Base-by-base conservation (phyloP, 2,113 vertebrate genomes). In the Amblyopsis rosae region DNA sequence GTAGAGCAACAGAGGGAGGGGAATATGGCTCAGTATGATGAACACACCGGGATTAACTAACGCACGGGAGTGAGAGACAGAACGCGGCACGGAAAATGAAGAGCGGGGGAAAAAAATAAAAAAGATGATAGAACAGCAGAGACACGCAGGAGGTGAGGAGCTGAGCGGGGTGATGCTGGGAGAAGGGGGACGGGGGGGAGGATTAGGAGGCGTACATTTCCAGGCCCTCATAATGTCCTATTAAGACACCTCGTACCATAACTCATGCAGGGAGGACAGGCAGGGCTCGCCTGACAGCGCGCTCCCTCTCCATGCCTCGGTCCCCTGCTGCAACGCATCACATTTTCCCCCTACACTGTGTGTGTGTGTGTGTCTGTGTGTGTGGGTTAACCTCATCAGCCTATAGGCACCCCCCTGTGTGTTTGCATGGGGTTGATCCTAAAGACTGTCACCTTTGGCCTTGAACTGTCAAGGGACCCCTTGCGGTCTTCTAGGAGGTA, bases 211-310 rank as follows among this genome's bases (percentile, higher is more conserved):
- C 59, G 47, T 57, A 73, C 10, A 63, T 74, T 84, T 81, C 75
- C 84, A 80, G 73, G 65, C 70, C 10, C 67, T 76, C 56, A 41
- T 62, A 64, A 51, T 75, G 73, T 79, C 76, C 45, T 49, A 72
- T 81, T 78, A 72, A 64, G 76, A 69, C 69, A 68, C 61, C 71
- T 70, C 16, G 73, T 77, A 61, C 70, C 69, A 76, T 82, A 82
- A 83, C 70, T 79, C 76, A 77, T 65, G 15, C 4, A 4, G 6
- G 57, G 65, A 83, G 58, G 75, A 77, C 79, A 72, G 71, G 83
- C 33, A 47, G 75, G 80, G 73, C 75, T 67, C 80, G 71, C 86
- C 76, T 78, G 78, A 90, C 77, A 73, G 73, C 66, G 64, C 46
- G 13, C 69, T 72, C 65, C 65, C 15, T 64, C 50, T 55, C 70